Evolutionary conservation across 2,797 vertebrate genomes (phyloP).

Genomic region (Acanthurus tractus): DNA sequence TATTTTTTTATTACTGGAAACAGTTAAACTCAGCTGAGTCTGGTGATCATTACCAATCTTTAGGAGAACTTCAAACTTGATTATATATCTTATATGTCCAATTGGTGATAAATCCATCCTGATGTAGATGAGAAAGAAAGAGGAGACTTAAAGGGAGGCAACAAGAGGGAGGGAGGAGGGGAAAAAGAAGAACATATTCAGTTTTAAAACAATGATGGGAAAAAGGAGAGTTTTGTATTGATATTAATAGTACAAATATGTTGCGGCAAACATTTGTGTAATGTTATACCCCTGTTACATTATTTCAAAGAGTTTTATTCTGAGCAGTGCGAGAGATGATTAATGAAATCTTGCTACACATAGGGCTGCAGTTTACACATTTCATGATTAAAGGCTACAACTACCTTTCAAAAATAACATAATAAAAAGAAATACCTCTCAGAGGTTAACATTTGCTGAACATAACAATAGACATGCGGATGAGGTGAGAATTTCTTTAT

Average conservation of each 20-base stretch:
- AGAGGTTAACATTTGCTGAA: not conserved
- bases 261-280: constrained; percentile 2
- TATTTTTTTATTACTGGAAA: not conserved
- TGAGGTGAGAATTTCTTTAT: not conserved
- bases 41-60: not conserved
- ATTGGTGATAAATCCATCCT: constrained; percentile 32
- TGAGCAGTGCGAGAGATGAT: constrained; percentile 19
- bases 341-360: constrained; percentile 35
- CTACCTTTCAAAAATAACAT: constrained; percentile 19
- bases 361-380: constrained; percentile 16
- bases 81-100: too few species aligned
- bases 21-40: not conserved
- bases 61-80: too few species aligned
- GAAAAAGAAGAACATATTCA: constrained; percentile 35
- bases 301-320: constrained; percentile 25
- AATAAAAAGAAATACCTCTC: not conserved
- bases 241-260: not conserved
- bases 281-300: not conserved
- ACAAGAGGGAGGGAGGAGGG: constrained; percentile 21
- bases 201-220: constrained; percentile 22
- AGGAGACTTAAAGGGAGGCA: constrained; percentile 29
- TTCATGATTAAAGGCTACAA: constrained; percentile 13
- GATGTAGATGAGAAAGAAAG: constrained; percentile 49
- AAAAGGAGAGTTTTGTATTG: constrained; percentile 20
- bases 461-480: not conserved